Evolutionary conservation across 2,888 invertebrate genomes (phyloP).

Genomic region (Spicauda simplicius): DNA sequence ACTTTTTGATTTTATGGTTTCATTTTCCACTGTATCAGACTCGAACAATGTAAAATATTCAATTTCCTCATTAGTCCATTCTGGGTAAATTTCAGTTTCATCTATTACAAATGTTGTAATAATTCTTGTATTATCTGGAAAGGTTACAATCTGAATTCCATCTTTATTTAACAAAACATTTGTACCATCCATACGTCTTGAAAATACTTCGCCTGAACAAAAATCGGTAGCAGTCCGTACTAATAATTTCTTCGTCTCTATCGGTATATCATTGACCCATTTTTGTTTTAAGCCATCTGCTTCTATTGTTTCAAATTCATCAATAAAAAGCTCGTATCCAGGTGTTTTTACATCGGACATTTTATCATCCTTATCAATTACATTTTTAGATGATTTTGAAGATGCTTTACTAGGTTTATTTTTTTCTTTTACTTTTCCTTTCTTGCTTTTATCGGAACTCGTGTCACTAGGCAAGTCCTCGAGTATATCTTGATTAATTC

Average conservation of each 20-base stretch:
- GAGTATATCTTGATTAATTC: slow-evolving; percentile 40
- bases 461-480: slow-evolving; percentile 51
- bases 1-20: slow-evolving; percentile 51
- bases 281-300: slow-evolving; percentile 62
- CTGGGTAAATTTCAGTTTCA: slow-evolving; percentile 69
- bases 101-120: slow-evolving; percentile 62
- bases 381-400: slow-evolving; percentile 56
- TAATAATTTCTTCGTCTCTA: slow-evolving; percentile 62
- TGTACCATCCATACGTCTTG: slow-evolving; percentile 74
- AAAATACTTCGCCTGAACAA: slow-evolving; percentile 70
- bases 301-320: slow-evolving; percentile 69
- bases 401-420: slow-evolving; percentile 55
- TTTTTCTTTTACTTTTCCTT: slow-evolving; percentile 56
- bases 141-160: slow-evolving; percentile 68
- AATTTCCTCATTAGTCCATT: slow-evolving; percentile 70
- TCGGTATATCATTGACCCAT: slow-evolving; percentile 56
- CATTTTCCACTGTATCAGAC: slow-evolving; percentile 50
- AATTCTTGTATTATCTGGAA: slow-evolving; percentile 72
- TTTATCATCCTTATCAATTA: slow-evolving; percentile 46
- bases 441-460: slow-evolving; percentile 61
- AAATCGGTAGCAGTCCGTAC: slow-evolving; percentile 74
- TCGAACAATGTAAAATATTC: slow-evolving; percentile 58
- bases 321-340: slow-evolving; percentile 61
- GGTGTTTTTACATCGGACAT: slow-evolving; percentile 42
- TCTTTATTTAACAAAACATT: slow-evolving; percentile 69